phyloP scores from a whole-genome alignment of 1,140 invertebrate species.

The Tetramorium parvispinum region DNA sequence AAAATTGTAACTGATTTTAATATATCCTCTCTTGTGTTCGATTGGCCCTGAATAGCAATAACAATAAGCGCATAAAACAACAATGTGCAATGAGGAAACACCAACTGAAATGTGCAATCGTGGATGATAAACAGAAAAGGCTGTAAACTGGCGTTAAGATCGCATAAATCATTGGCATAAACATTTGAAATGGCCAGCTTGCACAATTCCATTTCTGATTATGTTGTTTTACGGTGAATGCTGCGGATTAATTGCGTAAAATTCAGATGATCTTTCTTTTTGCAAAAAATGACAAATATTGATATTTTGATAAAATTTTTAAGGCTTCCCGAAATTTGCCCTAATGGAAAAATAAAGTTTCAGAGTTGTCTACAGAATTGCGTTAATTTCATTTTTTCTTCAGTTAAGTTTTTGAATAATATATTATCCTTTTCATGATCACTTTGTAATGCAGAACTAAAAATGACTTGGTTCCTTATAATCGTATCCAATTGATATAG shows the following conservation, averaged over 20 bases:
- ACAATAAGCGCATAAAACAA: not conserved
- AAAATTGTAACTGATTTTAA: not conserved
- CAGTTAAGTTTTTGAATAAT: no score
- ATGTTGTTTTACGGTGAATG: not conserved
- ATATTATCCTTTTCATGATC: no score
- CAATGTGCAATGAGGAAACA: not conserved
- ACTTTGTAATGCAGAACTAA: no score
- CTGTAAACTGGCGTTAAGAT: slow-evolving; percentile 10
- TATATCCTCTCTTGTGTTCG: not conserved
- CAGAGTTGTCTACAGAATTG: no score
- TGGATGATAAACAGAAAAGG: not conserved
- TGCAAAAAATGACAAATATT: not conserved
- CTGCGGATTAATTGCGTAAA: not conserved
- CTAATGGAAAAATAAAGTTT: no score
- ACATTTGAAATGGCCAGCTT: not conserved
- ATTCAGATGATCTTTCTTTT: not conserved
- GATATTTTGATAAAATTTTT: not conserved
- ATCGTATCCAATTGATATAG: not conserved
- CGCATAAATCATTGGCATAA: not conserved
- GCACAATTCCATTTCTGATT: no score
- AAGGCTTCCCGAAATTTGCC: no score
- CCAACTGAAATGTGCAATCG: slow-evolving; percentile 3
- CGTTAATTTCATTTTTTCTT: no score
- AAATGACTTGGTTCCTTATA: no score
- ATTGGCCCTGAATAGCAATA: not conserved